Base-by-base conservation (phyloP, 2,888 invertebrate species). In the Synergus umbraculus region DNA sequence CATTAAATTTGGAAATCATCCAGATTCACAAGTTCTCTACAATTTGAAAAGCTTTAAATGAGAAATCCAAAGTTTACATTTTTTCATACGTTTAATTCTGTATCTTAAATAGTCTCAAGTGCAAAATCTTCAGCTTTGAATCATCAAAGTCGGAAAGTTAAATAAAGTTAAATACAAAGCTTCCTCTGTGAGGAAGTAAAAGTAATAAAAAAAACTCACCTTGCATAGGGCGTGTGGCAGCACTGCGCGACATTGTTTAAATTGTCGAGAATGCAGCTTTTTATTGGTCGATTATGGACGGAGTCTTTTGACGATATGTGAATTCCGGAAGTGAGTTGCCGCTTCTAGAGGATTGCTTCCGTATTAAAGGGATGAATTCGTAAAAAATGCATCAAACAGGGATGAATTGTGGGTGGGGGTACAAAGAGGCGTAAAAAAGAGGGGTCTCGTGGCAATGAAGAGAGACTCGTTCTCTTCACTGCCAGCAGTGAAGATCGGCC, bases 211-310 rank as follows among this genome's bases (percentile, higher is more conserved):
- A 66, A 69, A 76, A 83, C 89, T 89, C 81, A 92, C 92, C 92
- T 89, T 90, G 89, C 87, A 89, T 89, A 76, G 92, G 92, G 83
- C 89, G 89, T 79, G 92, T 91, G 85, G 90, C 89, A 81, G 92
- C 90, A 86, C 89, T 91, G 86, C 91, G 91, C 81, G 92, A 91
- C 92, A 92, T 92, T 85, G 86, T 91, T 87, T 83, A 79, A 81
- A 83, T 78, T 81, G 81, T 79, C 84, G 80, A 81, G 80, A 58
- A 81, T 83, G 83, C 85, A 83, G 44, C 76, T 49, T 69, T 49
- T 13, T 46, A 29, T 84, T 82, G 81, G 84, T 86, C 85, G 83
- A 54, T 76, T 83, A 81, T 87, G 90, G 88, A 89, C 89, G 89
- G 89, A 88, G 81, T 85, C 41, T 78, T 77, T 82, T 83, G 80